Evolutionary conservation across 2,797 vertebrate genomes (phyloP), one percentile per base, ranked within the genome.

Genomic region (Neosilurus hyrtlii): DNA sequence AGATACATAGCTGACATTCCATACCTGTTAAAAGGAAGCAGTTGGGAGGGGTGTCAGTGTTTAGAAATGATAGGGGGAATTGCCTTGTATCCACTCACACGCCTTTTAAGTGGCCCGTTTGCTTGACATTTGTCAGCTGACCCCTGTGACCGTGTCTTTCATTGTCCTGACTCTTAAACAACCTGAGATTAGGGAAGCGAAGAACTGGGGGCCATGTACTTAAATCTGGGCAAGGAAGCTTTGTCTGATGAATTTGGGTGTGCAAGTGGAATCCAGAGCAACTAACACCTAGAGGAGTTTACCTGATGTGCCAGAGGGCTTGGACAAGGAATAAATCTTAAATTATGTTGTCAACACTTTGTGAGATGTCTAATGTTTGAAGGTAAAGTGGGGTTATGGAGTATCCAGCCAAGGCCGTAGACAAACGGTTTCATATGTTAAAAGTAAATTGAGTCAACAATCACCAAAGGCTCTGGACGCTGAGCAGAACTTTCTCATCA

Each of bases 1-100:
- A 30, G 77, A 56, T 66, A 20, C 88, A 89, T 89, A 81, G 62
- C 79, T 56, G 68, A 65, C 85, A 89, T 89, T 87, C 88, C 87
- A 85, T 71, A 82, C 81, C 18, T 82, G 80, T 83, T 82, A 82
- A 71, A 71, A 43, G 56, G 35, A 66, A 82, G 77, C 37, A n/a
- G 2, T 61, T 8, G 61, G 37, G 43, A 63, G 79, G 71, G 70
- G 80, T 37, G 18, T 65, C 73, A 37, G 72, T 68, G 72, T 56
- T 80, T 72, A 68, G 82, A 35, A 83, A 87, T 87, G 85, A 88
- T 86, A 85, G 85, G 63, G 68, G 43, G 85, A 77, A 72, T 86
- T 82, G 77, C 30, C 57, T 67, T 70, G 85, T 80, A 84, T 88
- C 84, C 80, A 72, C 77, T 82, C 56, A 4, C 80, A 63, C 14